Evolutionary conservation across 2,113 vertebrate species (phyloP), one percentile per base, ranked within the genome.

Genomic region (Oreochromis tanganicae): DNA sequence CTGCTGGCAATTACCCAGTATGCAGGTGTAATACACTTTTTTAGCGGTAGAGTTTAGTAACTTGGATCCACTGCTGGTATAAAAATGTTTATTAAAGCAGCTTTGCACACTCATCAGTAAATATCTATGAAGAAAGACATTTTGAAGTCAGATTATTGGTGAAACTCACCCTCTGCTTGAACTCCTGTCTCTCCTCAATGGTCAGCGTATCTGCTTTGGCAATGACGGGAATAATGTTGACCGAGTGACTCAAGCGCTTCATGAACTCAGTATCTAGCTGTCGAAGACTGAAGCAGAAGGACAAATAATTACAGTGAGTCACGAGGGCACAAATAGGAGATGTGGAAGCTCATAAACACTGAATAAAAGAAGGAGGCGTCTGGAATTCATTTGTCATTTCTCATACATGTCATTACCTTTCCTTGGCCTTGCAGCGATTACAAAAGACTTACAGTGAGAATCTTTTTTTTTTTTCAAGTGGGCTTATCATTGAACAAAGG

Each of bases 161-260:
- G 16, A 34, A 34, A 86, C 97, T 97, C 89, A 99, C 98, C 96
- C 97, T 97, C 93, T 99, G 98, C 95, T 99, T 99, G 94, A 99
- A 99, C 79, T 99, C 98, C 0, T 90, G 97, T 91, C 98, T 98
- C 95, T 99, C 98, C 87, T 99, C 98, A 81, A 96, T 95, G 61
- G 98, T 99, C 97, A 99, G 97, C 41, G 98, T 98, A 95, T 99
- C 98, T 3, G 98, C 96, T 92, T 99, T 99, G 83, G 98, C 98
- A 4, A 99, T 99, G 88, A 99, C 92, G 0, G 98, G 98, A 87
- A 99, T 97, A 93, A 99, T 98, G 96, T 99, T 99, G 91, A 99
- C 98, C 3, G 98, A 97, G 89, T 98, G 98, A 96, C 98, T 98
- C 96, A 99, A 94, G 88, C 97, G 97, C 88, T 98, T 99, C 98